These are phyloP conservation scores for Benthosema pterotum DNA, from an alignment of 2,797 vertebrate species.

Conservation along the genomic window DNA sequence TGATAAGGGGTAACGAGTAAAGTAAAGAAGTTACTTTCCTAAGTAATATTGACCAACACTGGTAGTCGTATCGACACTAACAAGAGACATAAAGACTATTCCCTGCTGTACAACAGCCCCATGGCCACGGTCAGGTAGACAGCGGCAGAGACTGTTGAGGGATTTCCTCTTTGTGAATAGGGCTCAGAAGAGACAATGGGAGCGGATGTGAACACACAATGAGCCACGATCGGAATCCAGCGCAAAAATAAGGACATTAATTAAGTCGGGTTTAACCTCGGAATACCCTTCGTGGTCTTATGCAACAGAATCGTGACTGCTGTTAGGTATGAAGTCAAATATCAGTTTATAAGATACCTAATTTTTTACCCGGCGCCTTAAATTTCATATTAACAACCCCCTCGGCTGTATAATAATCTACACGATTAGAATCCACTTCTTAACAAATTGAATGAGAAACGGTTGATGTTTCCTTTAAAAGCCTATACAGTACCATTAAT, in stretches of 20 bases:
- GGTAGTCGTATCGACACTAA: constrained; percentile 31
- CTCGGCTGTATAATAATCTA: constrained; percentile 21
- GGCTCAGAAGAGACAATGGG: constrained; percentile 40
- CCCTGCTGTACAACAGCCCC: constrained; percentile 8
- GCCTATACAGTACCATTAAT: constrained; percentile 15
- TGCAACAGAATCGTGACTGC: constrained; percentile 17
- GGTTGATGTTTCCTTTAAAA: constrained; percentile 38
- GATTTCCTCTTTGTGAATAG: constrained; percentile 38
- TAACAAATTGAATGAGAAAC: constrained; percentile 60
- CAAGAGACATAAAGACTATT: constrained; percentile 32
- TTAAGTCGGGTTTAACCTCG: constrained; percentile 32
- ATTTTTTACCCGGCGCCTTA: constrained; percentile 22
- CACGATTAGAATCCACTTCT: constrained; percentile 59
- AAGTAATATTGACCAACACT: constrained; percentile 23
- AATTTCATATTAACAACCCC: constrained; percentile 61
- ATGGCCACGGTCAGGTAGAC: constrained; percentile 47
- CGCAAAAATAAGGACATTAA: constrained; percentile 52
- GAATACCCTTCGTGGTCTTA: constrained; percentile 30
- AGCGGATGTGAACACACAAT: constrained; percentile 23
- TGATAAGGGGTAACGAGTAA: no score
- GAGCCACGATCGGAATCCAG: constrained; percentile 10
- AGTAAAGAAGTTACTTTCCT: no score
- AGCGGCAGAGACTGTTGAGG: constrained; percentile 20
- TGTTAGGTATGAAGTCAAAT: constrained; percentile 34
- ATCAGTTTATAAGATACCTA: constrained; percentile 23